Evolutionary conservation across 2,888 invertebrate species (phyloP), one percentile per base, ranked within the genome.

Genomic region (Pantelozetes paolii): DNA sequence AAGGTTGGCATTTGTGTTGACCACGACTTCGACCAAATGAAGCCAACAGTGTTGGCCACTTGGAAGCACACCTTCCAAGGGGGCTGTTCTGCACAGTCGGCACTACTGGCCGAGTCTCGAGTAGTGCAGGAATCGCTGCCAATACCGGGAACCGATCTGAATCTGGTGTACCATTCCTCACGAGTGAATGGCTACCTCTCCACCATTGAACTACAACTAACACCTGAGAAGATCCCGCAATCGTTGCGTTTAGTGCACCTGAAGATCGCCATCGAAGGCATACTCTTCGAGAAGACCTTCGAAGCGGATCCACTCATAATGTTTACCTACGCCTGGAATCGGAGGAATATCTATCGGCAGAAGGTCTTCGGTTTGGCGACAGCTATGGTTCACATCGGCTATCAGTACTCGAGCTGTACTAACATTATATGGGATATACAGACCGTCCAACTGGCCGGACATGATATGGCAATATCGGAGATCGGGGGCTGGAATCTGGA

Each of bases 401-500:
- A n/a, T n/a, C n/a, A n/a, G n/a, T n/a, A n/a, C n/a, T n/a, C n/a
- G n/a, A n/a, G n/a, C n/a, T n/a, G n/a, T n/a, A n/a, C n/a, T n/a
- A n/a, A n/a, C n/a, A n/a, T 96, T 96, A 82, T 87, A 88, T 42
- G 92, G 72, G 1, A 71, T 64, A 20, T 97, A 98, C 82, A 89
- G 89, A 79, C 89, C 91, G 81, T 88, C 94, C 59, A 92, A 97
- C 79, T 99, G 98, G 98, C 93, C 94, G 97, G 97, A 32, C 95
- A 93, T 83, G 96, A 96, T 83, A 93, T 97, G 71, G 94, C 94
- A 80, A 95, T 96, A 77, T 95, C 97, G 0, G 95, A 96, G 82
- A 91, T 97, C 71, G 97, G 97, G 0, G 95, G 94, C 67, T 99
- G 97, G 97, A 95, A 97, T 71, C 85, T 99, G 73, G 93, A 98